Base-by-base conservation (phyloP, 2,888 invertebrate genomes). In the Apotomis capreana region DNA sequence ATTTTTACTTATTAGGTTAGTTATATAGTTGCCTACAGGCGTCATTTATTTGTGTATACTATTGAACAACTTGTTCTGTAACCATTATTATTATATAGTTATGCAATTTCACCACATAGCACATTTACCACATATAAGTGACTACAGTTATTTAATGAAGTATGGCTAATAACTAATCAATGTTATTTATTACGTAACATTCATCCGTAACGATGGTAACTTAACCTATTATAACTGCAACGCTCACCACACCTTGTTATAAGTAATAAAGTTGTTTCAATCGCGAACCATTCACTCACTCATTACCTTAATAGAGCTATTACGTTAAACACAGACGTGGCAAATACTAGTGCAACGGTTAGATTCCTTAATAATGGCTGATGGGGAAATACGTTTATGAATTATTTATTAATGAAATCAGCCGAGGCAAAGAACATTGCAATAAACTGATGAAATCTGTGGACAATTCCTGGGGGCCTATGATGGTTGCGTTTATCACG, bases 251-350 rank as follows among this genome's bases (percentile, higher is more conserved):
- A 54, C 10, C 36, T 74, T 76, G 75, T 78, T 81, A 84, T 83
- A 26, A 26, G 26, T 26, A 75, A 81, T 40, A 74, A 81, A 83
- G 79, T 79, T 79, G 75, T 81, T 82, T 73, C 78, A 81, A 78
- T 85, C 79, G 78, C 81, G 81, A 76, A 75, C 81, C 81, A 65
- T 81, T 78, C 78, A 80, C 76, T 78, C 79, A 74, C 79, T 84
- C 79, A 87, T 88, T 88, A 84, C 75, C 81, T 82, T 87, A 89
- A 90, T 89, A 85, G 87, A 89, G 87, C 84, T 80, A 89, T 89
- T 89, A 87, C 79, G 76, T 84, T 85, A 85, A 88, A 84, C 78
- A 82, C 78, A 83, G 80, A 78, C 80, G 81, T 78, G 75, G 75
- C 71, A 78, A 76, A 76, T 75, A 77, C 77, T 78, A 77, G 76